Percentiles rank a stretch among this genome's conserved stretches.
Conservation (phyloP, 2,113 vertebrate species). For the Lutjanus erythropterus region DNA sequence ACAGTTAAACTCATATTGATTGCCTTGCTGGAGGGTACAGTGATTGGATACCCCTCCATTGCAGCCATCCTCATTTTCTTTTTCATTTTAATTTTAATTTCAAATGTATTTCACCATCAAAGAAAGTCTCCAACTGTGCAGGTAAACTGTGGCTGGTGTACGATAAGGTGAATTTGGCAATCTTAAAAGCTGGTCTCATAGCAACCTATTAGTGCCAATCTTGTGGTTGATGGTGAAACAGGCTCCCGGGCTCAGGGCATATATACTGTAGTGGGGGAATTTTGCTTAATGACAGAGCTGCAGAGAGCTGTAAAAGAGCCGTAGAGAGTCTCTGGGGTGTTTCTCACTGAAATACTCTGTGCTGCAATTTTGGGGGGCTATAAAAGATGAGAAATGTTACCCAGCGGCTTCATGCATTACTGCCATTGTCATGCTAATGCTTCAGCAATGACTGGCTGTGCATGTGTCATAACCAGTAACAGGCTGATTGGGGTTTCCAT, state of each 20-base stretch:
- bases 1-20: constrained; percentile 80
- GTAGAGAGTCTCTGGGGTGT: constrained; percentile 46
- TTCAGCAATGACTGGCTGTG: constrained; percentile 20
- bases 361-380: constrained; percentile 49
- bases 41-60: constrained; percentile 52
- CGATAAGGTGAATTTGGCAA: constrained; percentile 48
- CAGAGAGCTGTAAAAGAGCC: constrained; percentile 46
- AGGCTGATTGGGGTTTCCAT: constrained; percentile 51
- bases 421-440: constrained; percentile 65
- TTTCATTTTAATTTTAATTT: constrained; percentile 73
- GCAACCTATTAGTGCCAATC: constrained; percentile 42
- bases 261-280: constrained; percentile 17
- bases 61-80: constrained; percentile 48
- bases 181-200: constrained; percentile 59
- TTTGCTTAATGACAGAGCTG: constrained; percentile 43
- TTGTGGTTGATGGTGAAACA: constrained; percentile 24
- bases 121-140: constrained; percentile 57
- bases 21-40: constrained; percentile 56
- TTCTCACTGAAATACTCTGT: constrained; percentile 49
- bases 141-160: constrained; percentile 64
- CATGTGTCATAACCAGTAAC: constrained; percentile 42
- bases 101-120: constrained; percentile 46
- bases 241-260: constrained; percentile 11
- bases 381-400: constrained; percentile 62
- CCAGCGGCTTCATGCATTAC: constrained; percentile 39